A percentile compares a stretch with the other conserved stretches of the same genome.
These are phyloP conservation scores for Trichacis sp. DNA, from an alignment of 2,888 invertebrate genomes.

Conservation along the genomic window DNA sequence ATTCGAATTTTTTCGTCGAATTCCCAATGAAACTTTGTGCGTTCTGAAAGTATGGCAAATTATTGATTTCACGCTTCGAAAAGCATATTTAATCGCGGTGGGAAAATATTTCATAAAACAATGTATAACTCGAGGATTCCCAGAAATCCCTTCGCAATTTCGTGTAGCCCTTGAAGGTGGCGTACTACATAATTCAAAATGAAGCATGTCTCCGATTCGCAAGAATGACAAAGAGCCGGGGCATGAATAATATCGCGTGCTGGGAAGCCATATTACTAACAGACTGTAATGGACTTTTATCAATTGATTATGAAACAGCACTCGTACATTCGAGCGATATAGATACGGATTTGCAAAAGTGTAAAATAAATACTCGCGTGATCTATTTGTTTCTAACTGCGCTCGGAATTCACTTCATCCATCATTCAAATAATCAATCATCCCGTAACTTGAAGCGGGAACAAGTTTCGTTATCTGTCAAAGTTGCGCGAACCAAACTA, in stretches of 20 bases:
- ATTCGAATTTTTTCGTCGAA: no score
- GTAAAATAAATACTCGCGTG: background rate
- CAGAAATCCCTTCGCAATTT: background rate
- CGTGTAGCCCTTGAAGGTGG: background rate
- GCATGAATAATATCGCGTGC: slow-evolving; percentile 9
- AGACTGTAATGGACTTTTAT: slow-evolving; percentile 2
- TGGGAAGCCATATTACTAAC: slow-evolving; percentile 6
- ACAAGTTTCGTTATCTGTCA: slow-evolving; percentile 2
- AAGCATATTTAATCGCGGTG: background rate
- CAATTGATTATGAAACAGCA: slow-evolving; percentile 1
- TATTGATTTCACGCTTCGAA: background rate
- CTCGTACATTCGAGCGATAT: background rate
- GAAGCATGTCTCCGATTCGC: slow-evolving; percentile 6
- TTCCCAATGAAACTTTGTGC: background rate
- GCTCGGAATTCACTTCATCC: background rate
- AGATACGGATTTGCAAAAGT: background rate
- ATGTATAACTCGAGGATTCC: background rate
- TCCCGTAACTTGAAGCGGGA: background rate
- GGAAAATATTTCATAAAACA: background rate
- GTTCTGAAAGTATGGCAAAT: background rate
- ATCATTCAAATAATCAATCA: slow-evolving; percentile 2
- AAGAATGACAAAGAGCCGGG: slow-evolving; percentile 1
- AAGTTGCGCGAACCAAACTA: background rate
- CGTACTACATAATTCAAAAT: slow-evolving; percentile 6
- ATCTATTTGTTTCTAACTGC: background rate